Evolutionary conservation across 1,140 invertebrate species (phyloP), one percentile per base, ranked within the genome.

Genomic region (Pseudomyrmex flavicornis): DNA sequence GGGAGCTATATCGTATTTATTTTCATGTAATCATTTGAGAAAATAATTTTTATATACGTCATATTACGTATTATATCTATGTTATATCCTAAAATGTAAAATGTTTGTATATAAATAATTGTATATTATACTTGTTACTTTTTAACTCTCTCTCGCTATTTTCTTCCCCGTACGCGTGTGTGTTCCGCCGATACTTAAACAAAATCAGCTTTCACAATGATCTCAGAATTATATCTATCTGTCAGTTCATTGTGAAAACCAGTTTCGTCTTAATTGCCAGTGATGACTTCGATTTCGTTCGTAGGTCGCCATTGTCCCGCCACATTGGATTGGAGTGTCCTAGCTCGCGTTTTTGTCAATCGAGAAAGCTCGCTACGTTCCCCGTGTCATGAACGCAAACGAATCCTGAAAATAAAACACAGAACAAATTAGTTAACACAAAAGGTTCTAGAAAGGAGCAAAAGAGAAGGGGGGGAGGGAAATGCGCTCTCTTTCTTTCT

Each of bases 201-300:
- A 97, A 97, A 97, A 97, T 97, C 96, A 97, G 97, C 97, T 97
- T 97, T 97, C 97, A 97, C 97, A 97, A 97, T 97, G 97, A 97
- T 97, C 97, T 97, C 97, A 97, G 97, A 97, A 96, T 96, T 93
- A 94, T 95, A 96, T 95, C 94, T 95, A 97, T 97, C 97, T 97
- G 96, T 96, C 96, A 97, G 97, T 97, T 97, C 97, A 97, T 96
- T 97, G 97, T 97, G 97, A 97, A 97, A 97, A 97, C 97, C 97
- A 97, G 97, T 97, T 97, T 97, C 96, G 97, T 97, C 94, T 95
- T 70, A 58, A 73, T 44, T 54, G 62, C 50, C 35, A 44, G 65
- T 20, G 58, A 48, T 48, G 15, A n/a, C 54, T 48, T 20, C 72
- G 44, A 63, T 54, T 20, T 65, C 72, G 22, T 35, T 75, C 59